Evolutionary conservation across 2,888 invertebrate genomes (phyloP), one percentile per base, ranked within the genome.

Genomic region (Tanytarsus gracilentus): DNA sequence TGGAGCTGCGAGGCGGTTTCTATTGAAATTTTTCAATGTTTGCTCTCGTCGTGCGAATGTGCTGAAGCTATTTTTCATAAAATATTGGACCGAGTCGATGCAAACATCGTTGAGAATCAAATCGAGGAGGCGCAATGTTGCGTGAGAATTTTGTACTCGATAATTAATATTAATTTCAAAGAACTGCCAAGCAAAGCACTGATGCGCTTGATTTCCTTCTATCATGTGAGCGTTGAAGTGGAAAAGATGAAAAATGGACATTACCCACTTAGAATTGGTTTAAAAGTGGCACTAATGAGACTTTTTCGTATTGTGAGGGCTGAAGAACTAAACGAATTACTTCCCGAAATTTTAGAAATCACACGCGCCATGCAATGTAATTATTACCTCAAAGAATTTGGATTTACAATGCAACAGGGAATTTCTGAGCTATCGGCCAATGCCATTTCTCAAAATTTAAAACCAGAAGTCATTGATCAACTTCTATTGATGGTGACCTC

Each of bases 241-340:
- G 65, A 67, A 2, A 66, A 66, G 23, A 11, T 23, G n/a, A 55
- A 66, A 4, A 64, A 65, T 4, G 66, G 67, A 1, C 76, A 76
- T 56, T 67, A 65, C 2, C 70, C 71, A 39, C 65, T 81, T 59
- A 72, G 71, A 33, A 77, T 75, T 64, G 78, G 79, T 2, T 72
- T 81, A 6, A 79, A 80, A 66, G 75, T 78, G 1, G 81, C 79
- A 63, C 66, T 82, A 2, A 72, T 76, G 27, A 72, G 78, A 18
- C 74, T 78, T 9, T 76, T 79, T 14, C 73, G 75, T 51, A 75
- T 78, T 63, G 72, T 78, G 11, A 66, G 71, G 4, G 78, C 78
- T 56, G 65, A 69, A 3, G 73, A 79, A 64, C 68, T 80, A 11
- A 66, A 80, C 23, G 67, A 72, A 9, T 72, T 79, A 50, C 73